Evolutionary conservation across 2,797 vertebrate species (phyloP).

Genomic region (Mus minutoides): DNA sequence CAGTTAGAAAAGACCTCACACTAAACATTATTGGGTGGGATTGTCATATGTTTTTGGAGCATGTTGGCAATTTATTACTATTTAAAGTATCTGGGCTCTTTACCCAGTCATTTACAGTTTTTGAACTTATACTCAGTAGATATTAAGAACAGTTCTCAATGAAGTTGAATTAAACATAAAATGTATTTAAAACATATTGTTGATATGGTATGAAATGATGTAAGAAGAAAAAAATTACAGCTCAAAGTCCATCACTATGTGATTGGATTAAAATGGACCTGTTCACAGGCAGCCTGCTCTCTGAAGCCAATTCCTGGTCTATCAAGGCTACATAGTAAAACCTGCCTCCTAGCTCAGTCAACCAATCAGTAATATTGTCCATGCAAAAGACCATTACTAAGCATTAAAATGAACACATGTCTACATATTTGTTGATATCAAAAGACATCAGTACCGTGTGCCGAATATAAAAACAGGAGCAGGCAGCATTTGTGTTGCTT

Average conservation of each 20-base stretch:
- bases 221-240: background rate
- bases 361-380: background rate
- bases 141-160: background rate
- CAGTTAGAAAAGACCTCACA: rapidly evolving
- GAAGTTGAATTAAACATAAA: background rate
- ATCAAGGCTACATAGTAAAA: background rate
- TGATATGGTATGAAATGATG: background rate
- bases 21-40: background rate
- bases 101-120: background rate
- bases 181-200: background rate
- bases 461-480: background rate
- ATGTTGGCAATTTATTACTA: background rate
- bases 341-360: background rate
- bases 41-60: background rate
- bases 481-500: background rate
- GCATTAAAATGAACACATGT: constrained; percentile 13
- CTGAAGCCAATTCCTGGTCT: background rate
- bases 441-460: background rate
- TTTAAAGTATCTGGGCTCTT: background rate
- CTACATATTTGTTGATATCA: background rate
- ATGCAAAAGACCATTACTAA: background rate
- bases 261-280: background rate
- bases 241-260: background rate
- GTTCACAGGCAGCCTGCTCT: background rate
- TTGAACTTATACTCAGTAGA: background rate